A percentile compares a stretch with the other conserved stretches of the same genome.
phyloP scores from a whole-genome alignment of 2,113 vertebrate species.

The Labeo rohita region DNA sequence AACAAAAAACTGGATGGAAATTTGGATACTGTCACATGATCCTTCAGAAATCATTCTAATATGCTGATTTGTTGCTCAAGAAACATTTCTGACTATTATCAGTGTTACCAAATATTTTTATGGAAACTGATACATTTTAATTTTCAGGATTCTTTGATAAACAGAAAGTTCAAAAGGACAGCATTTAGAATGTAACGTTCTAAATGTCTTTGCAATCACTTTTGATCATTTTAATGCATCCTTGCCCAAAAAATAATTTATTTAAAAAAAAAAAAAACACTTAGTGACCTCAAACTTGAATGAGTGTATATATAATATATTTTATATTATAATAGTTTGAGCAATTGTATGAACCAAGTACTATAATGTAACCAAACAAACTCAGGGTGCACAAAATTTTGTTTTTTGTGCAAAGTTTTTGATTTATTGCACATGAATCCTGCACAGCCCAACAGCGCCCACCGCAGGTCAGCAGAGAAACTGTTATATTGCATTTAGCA shows the following conservation, averaged over 20 bases:
- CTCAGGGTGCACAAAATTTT: not conserved
- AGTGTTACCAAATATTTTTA: too few species aligned
- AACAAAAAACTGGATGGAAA: too few species aligned
- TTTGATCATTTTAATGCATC: too few species aligned
- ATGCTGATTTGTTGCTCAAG: not conserved
- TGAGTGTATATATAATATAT: not conserved
- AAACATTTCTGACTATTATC: not conserved
- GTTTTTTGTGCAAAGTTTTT: not conserved
- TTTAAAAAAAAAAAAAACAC: too few species aligned
- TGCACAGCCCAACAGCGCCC: constrained; percentile 2
- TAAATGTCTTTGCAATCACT: too few species aligned
- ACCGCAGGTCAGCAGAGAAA: constrained; percentile 49
- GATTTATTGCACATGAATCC: not conserved
- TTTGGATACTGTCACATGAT: constrained; percentile 6
- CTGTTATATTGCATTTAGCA: constrained; percentile 62
- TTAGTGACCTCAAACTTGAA: not conserved
- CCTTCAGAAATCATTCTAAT: not conserved
- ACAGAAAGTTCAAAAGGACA: too few species aligned
- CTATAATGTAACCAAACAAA: not conserved
- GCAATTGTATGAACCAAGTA: not conserved
- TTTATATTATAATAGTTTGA: not conserved
- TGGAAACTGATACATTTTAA: too few species aligned
- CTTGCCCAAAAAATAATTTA: too few species aligned
- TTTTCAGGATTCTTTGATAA: too few species aligned
- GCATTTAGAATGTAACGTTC: too few species aligned